Evolutionary conservation across 1,140 invertebrate species (phyloP).

Genomic region (Artemia franciscana): DNA sequence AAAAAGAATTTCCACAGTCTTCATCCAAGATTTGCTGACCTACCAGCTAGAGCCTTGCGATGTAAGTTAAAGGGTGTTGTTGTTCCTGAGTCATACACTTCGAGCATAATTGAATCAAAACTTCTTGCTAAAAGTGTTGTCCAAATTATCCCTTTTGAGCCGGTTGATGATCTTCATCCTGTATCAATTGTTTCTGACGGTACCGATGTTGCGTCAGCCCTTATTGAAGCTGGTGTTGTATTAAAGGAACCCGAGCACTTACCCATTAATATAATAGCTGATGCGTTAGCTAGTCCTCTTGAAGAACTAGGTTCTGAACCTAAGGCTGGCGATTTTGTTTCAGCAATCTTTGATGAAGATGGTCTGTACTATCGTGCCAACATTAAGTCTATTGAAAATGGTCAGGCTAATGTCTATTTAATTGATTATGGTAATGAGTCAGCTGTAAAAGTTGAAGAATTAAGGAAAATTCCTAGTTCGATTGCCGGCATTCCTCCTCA

Average conservation of each 20-base stretch:
- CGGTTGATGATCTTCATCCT: slow-evolving; percentile 23
- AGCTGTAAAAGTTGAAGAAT: slow-evolving; percentile 19
- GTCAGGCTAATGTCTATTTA: slow-evolving; percentile 21
- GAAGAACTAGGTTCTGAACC: neutral
- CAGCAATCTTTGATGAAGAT: slow-evolving; percentile 3
- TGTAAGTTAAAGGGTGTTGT: neutral
- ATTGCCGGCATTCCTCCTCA: neutral
- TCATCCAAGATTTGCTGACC: neutral
- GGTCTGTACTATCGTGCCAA: slow-evolving; percentile 22
- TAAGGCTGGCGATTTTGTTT: neutral
- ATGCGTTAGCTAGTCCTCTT: neutral
- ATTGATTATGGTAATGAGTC: slow-evolving; percentile 28
- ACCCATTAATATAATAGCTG: neutral
- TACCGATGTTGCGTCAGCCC: slow-evolving; percentile 18
- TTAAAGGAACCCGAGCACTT: neutral
- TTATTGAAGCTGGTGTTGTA: slow-evolving; percentile 24
- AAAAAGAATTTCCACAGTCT: neutral
- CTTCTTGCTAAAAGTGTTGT: neutral
- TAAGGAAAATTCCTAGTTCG: slow-evolving; percentile 14
- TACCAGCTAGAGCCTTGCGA: neutral
- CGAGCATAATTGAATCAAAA: neutral
- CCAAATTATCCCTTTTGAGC: slow-evolving; percentile 25
- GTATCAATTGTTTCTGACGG: slow-evolving; percentile 27
- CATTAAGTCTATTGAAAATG: slow-evolving; percentile 16
- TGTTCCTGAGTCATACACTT: neutral